Conservation (phyloP, 2,113 vertebrate genomes). For the Thamnaconus septentrionalis region DNA sequence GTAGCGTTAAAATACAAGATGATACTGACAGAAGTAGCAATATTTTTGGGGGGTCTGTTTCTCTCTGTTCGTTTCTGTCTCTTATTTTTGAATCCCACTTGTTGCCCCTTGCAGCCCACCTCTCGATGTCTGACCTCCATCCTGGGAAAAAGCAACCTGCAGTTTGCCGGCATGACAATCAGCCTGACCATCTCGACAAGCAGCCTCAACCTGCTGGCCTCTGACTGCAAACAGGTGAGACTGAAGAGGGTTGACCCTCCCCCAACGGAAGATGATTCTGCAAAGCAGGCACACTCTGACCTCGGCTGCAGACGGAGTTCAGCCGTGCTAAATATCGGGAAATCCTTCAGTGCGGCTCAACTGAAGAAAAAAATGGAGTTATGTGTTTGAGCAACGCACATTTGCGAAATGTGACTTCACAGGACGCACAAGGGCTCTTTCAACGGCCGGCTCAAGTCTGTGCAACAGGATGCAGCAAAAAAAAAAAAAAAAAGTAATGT, state of each 20-base stretch:
- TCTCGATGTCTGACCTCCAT: slow-evolving; percentile 89
- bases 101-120: slow-evolving; percentile 78
- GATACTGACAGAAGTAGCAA: background rate
- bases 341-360: too few relatives aligned
- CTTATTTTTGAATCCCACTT: slow-evolving; percentile 3
- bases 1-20: slow-evolving; percentile 2
- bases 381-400: too few relatives aligned
- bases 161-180: slow-evolving; percentile 97
- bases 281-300: too few relatives aligned
- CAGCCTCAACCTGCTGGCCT: slow-evolving; percentile 97
- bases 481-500: too few relatives aligned
- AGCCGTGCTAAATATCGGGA: too few relatives aligned
- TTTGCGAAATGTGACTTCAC: too few relatives aligned
- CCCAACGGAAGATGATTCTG: background rate
- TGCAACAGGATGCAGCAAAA: too few relatives aligned
- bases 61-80: slow-evolving; percentile 2
- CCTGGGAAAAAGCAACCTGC: slow-evolving; percentile 96
- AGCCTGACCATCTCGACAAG: slow-evolving; percentile 97
- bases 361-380: too few relatives aligned
- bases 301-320: too few relatives aligned
- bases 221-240: slow-evolving; percentile 96
- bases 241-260: background rate
- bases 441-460: too few relatives aligned
- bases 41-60: background rate
- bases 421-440: too few relatives aligned